Conservation (phyloP, 2,113 vertebrate genomes). For the Nerophis ophidion region DNA sequence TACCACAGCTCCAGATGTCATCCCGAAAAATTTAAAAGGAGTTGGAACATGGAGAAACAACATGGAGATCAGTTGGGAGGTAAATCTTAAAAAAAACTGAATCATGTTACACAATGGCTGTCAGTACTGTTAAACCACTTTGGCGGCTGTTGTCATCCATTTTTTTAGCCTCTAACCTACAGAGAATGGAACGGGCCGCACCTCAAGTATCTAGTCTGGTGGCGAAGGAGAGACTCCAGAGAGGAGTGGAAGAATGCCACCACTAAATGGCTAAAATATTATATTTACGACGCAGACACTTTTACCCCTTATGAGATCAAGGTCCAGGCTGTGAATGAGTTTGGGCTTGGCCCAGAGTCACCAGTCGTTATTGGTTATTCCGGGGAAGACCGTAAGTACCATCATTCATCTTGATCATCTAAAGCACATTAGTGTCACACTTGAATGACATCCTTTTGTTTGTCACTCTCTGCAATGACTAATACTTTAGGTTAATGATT, state of each 20-base stretch:
- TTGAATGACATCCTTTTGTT: neutral
- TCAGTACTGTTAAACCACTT: neutral
- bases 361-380: conserved; percentile 86
- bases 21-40: conserved; percentile 85
- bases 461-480: neutral
- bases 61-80: conserved; percentile 98
- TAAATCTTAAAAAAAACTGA: conserved; percentile 47
- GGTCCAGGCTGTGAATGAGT: conserved; percentile 92
- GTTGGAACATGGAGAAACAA: conserved; percentile 90
- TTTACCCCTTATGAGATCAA: conserved; percentile 93
- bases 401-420: neutral
- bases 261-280: conserved; percentile 77
- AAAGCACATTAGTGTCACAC: neutral
- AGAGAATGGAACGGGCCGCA: conserved; percentile 89
- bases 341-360: conserved; percentile 86
- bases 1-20: conserved; percentile 85
- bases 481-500: neutral
- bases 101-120: neutral
- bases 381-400: conserved; percentile 92
- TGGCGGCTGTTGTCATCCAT: neutral
- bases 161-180: conserved; percentile 69
- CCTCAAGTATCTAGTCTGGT: conserved; percentile 88
- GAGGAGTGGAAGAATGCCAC: conserved; percentile 91
- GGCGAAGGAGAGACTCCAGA: conserved; percentile 81
- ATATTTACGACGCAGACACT: conserved; percentile 87